Evolutionary conservation across 1,140 invertebrate genomes (phyloP).

Genomic region (Hylaeus volcanicus): DNA sequence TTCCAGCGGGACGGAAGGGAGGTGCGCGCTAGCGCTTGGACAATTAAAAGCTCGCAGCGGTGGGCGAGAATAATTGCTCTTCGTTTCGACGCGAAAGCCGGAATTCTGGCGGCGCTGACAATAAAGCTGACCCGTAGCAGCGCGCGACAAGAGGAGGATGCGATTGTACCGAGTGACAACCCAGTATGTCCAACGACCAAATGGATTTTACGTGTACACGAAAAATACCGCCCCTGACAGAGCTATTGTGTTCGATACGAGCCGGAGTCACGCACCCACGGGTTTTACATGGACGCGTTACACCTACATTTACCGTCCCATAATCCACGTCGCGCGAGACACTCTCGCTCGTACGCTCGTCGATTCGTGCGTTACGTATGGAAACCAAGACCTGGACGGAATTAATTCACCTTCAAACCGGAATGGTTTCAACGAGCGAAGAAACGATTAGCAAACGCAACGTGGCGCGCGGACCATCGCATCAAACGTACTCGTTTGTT

Average conservation of each 20-base stretch:
- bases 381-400: constrained; percentile 29
- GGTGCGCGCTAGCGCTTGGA: constrained; percentile 13
- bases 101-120: constrained; percentile 63
- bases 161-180: constrained; percentile 66
- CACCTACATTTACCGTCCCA: constrained; percentile 51
- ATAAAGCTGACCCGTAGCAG: constrained; percentile 61
- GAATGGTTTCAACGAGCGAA: no score
- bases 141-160: constrained; percentile 58
- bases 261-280: constrained; percentile 53
- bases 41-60: constrained; percentile 67
- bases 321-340: constrained; percentile 47
- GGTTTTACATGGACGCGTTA: constrained; percentile 52
- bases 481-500: no score
- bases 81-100: constrained; percentile 65
- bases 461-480: no score
- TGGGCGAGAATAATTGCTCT: constrained; percentile 64
- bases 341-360: background rate
- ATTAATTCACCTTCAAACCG: constrained; percentile 50
- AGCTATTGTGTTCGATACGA: constrained; percentile 59
- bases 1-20: constrained; percentile 40
- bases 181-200: constrained; percentile 68
- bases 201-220: constrained; percentile 69
- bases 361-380: constrained; percentile 6
- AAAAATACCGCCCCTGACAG: constrained; percentile 60
- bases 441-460: no score